Evolutionary conservation across 1,140 invertebrate genomes (phyloP).

Genomic region (Drosophila elegans): DNA sequence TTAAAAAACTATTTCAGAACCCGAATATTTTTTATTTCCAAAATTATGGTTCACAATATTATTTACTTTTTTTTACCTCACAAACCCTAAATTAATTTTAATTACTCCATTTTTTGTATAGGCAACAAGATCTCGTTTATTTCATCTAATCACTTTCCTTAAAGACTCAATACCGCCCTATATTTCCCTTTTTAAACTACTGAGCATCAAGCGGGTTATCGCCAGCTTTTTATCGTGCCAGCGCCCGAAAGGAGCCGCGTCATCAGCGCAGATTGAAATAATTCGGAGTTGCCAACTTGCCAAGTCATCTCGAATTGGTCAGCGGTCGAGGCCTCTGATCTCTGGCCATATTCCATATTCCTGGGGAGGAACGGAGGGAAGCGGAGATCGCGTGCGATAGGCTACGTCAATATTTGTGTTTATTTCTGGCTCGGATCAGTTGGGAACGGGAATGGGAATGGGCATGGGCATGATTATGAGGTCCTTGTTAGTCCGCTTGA

Average conservation of each 20-base stretch:
- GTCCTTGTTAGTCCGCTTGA: slow-evolving; percentile 64
- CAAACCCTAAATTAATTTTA: too few species aligned
- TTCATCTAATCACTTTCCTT: neutral
- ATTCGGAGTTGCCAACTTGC: slow-evolving; percentile 65
- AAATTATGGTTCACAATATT: too few species aligned
- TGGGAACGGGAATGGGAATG: slow-evolving; percentile 11
- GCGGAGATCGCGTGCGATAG: slow-evolving; percentile 80
- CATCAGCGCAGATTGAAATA: slow-evolving; percentile 80
- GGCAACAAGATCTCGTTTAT: too few species aligned
- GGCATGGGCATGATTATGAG: slow-evolving; percentile 52
- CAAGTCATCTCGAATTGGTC: slow-evolving; percentile 70
- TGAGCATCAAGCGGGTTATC: slow-evolving; percentile 48
- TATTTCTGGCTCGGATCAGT: slow-evolving; percentile 40
- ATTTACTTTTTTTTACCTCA: too few species aligned
- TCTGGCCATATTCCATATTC: slow-evolving; percentile 2
- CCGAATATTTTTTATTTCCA: too few species aligned
- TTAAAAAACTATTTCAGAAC: too few species aligned
- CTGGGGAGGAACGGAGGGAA: slow-evolving; percentile 5
- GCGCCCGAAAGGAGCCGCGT: slow-evolving; percentile 63
- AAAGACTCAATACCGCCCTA: neutral
- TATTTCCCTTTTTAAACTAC: neutral
- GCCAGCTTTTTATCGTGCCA: slow-evolving; percentile 69
- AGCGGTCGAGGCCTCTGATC: slow-evolving; percentile 35
- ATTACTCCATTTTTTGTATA: too few species aligned
- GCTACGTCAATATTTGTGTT: slow-evolving; percentile 83